Evolutionary conservation across 2,888 invertebrate species (phyloP).

Genomic region (Drosophila barbarae): DNA sequence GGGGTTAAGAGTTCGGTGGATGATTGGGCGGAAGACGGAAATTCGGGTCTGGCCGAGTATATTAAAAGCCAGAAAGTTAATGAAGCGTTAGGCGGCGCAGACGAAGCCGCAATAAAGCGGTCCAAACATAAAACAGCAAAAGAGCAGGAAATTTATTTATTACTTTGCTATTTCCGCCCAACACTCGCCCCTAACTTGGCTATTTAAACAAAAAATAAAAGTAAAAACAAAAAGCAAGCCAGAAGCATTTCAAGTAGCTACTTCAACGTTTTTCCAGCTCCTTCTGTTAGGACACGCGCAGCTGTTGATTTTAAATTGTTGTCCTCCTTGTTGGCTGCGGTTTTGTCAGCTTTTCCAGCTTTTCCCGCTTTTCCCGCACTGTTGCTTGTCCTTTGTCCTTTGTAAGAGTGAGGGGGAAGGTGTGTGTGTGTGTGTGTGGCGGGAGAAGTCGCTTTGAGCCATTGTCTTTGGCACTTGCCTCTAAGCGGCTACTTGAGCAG

Average conservation of each 20-base stretch:
- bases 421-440: conserved; percentile 32
- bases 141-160: conserved; percentile 64
- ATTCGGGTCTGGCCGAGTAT: conserved; percentile 56
- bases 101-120: conserved; percentile 53
- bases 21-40: conserved; percentile 46
- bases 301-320: conserved; percentile 71
- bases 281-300: conserved; percentile 60
- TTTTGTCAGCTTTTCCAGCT: conserved; percentile 40
- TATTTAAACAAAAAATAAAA: conserved; percentile 18
- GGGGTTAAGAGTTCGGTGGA: conserved; percentile 10
- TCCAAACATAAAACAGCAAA: conserved; percentile 55
- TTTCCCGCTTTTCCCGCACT: conserved; percentile 9
- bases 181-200: conserved; percentile 24
- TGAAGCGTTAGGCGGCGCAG: conserved; percentile 58
- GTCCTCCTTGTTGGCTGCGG: conserved; percentile 49
- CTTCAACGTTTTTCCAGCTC: conserved; percentile 25
- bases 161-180: conserved; percentile 50
- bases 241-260: conserved; percentile 36
- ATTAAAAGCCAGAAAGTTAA: conserved; percentile 72
- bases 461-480: conserved; percentile 66
- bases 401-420: conserved; percentile 8
- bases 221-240: conserved; percentile 8
- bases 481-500: conserved; percentile 66
- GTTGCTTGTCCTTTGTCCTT: conserved; percentile 16
- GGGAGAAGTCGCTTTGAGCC: conserved; percentile 38